Conservation (phyloP, 2,113 vertebrate species). For the Rafetus swinhoei region DNA sequence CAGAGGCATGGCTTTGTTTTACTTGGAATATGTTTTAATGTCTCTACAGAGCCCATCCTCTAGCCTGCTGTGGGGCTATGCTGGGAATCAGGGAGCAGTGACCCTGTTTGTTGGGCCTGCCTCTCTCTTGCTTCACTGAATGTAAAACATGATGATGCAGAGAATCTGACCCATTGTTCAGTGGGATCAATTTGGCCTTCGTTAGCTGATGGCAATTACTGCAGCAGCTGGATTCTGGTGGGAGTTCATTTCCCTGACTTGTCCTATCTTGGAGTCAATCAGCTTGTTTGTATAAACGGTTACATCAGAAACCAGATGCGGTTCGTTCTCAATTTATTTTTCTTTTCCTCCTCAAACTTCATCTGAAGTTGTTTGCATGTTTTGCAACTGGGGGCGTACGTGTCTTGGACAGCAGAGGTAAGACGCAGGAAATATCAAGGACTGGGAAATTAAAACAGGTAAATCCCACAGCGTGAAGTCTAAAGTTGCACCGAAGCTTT, state of each 20-base stretch:
- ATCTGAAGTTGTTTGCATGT: accelerated
- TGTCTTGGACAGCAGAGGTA: background rate
- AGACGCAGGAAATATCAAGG: background rate
- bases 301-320: background rate
- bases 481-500: background rate
- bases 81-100: background rate
- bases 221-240: constrained; percentile 12
- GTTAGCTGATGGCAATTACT: background rate
- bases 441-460: background rate
- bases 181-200: accelerated
- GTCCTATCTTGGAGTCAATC: background rate
- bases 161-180: accelerated
- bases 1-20: background rate
- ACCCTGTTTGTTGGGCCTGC: background rate
- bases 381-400: background rate
- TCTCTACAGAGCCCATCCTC: background rate
- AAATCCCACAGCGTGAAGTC: background rate
- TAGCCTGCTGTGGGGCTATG: background rate
- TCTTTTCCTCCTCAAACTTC: background rate
- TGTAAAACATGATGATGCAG: background rate
- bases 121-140: background rate
- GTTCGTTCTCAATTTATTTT: background rate
- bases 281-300: background rate
- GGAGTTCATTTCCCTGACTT: background rate
- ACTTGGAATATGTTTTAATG: background rate